Percentiles rank a stretch among this genome's conserved stretches.
Evolutionary conservation across 2,113 vertebrate species (phyloP).

Genomic region (Hemibagrus wyckioides): DNA sequence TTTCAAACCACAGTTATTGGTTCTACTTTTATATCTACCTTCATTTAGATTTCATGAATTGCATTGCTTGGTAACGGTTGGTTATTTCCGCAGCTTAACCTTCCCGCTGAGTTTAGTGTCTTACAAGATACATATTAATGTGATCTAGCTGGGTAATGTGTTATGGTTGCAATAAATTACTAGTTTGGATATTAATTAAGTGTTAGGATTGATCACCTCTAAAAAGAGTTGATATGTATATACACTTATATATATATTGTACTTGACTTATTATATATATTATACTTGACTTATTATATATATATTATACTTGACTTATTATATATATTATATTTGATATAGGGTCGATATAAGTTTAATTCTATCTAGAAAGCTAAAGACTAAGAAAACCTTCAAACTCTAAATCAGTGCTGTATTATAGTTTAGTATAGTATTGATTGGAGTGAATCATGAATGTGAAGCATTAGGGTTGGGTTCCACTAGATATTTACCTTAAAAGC

Average conservation of each 20-base stretch:
- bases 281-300: too few species aligned
- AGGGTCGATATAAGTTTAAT: background rate
- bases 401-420: background rate
- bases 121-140: background rate
- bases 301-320: too few species aligned
- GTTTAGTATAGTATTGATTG: background rate
- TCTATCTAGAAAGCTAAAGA: background rate
- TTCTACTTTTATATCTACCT: background rate
- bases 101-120: background rate
- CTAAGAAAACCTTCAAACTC: background rate
- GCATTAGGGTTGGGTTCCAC: background rate
- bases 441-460: background rate
- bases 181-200: background rate
- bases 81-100: background rate
- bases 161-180: background rate
- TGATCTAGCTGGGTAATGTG: background rate
- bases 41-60: background rate
- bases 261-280: too few species aligned
- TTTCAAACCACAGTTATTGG: background rate
- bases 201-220: background rate
- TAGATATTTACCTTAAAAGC: background rate
- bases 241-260: too few species aligned
- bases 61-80: background rate
- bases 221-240: background rate
- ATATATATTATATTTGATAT: too few species aligned